Base-by-base conservation (phyloP, 2,888 invertebrate genomes). In the Yponomeuta malinellus region DNA sequence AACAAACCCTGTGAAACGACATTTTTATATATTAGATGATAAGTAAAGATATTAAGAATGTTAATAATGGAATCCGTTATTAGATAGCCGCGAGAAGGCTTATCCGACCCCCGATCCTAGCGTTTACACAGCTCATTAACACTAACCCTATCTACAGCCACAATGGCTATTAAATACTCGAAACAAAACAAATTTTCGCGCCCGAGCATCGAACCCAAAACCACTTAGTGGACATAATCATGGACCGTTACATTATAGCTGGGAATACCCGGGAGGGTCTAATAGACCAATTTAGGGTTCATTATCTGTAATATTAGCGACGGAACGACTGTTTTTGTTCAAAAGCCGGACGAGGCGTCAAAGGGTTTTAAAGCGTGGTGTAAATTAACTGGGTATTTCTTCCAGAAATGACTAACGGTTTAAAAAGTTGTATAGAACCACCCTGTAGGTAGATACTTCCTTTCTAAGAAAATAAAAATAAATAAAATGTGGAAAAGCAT, bases 201-300 rank as follows among this genome's bases (percentile, higher is more conserved):
- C 65, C 65, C 65, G 65, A 65, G 33, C 65, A 29, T 31, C 65
- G 33, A 10, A 29, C 29, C 65, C 65, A 33, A 65, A 29, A 29
- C 65, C 65, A 65, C 65, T 65, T 65, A 65, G 65, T 65, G 65
- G 65, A 65, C 33, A 65, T 65, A 59, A 59, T 59, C 65, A 65
- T 65, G 31, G 65, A 10, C 10, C 65, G 65, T 33, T 65, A 65
- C 65, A 65, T 65, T 29, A 65, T 65, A 10, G 33, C 65, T n/a
- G 31, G 29, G 31, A 65, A 33, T 31, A 29, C 65, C 65, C 33
- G 33, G 29, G 33, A 65, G 65, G 65, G 65, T 65, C 65, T 65
- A 65, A 65, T 65, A 65, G 65, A 12, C 29, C 65, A 31, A 65
- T 65, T 65, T 65, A 65, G 33, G 65, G 65, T 65, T 65, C 33